These are phyloP conservation scores for Odontothrips loti DNA, from an alignment of 2,888 invertebrate genomes.

Conservation along the genomic window DNA sequence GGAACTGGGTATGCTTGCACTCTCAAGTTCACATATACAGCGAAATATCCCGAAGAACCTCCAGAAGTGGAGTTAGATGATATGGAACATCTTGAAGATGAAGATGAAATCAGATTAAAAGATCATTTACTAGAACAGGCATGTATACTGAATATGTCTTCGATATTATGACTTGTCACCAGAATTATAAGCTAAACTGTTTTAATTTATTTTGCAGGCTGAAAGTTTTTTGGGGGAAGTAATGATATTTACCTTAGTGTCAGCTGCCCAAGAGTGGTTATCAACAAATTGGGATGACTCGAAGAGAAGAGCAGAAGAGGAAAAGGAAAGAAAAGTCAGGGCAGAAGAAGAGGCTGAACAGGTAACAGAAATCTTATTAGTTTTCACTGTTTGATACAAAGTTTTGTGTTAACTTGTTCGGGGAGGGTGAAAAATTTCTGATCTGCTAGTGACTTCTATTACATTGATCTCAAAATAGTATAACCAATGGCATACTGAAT, in stretches of 20 bases:
- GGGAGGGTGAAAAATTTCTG: no score
- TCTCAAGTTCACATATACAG: constrained; percentile 76
- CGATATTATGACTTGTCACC: constrained; percentile 2
- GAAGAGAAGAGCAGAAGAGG: constrained; percentile 67
- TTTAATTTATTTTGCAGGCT: constrained; percentile 52
- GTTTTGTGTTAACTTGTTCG: constrained; percentile 31
- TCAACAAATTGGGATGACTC: constrained; percentile 74
- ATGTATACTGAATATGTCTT: constrained; percentile 36
- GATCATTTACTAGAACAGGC: constrained; percentile 66
- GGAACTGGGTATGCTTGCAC: constrained; percentile 68
- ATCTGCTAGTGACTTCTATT: constrained; percentile 28
- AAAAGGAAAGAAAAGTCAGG: constrained; percentile 59
- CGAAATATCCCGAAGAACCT: constrained; percentile 84
- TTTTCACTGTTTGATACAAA: constrained; percentile 28
- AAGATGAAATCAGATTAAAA: constrained; percentile 60
- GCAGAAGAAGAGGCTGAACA: constrained; percentile 83
- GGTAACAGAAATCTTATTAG: not conserved
- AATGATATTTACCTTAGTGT: constrained; percentile 94
- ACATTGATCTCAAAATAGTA: not conserved
- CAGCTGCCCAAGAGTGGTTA: constrained; percentile 91
- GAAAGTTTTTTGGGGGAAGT: constrained; percentile 93
- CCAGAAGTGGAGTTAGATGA: constrained; percentile 75
- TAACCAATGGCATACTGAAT: constrained; percentile 15
- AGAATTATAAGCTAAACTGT: constrained; percentile 28
- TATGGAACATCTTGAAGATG: constrained; percentile 69